Percentiles rank a stretch among this genome's conserved stretches.
Evolutionary conservation across 2,888 invertebrate genomes (phyloP).

Genomic region (Helleia helle): DNA sequence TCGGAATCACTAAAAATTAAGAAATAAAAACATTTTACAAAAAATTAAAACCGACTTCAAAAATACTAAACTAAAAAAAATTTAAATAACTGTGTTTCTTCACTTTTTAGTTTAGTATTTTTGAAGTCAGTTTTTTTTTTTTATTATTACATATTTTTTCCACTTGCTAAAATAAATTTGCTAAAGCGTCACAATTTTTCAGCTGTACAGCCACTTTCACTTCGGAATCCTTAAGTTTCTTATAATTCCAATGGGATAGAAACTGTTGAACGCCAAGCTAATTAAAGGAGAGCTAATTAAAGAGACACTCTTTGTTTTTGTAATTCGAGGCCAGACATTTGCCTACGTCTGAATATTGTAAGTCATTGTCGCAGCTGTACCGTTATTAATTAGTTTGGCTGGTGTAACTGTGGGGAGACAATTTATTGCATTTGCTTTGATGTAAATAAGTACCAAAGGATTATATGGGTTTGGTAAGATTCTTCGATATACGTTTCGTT

Average conservation of each 20-base stretch:
- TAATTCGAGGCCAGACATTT: constrained; percentile 31
- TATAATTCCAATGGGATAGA: not conserved
- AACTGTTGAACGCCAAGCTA: not conserved
- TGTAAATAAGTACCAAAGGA: constrained; percentile 1
- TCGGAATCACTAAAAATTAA: too few species aligned
- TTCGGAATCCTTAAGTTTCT: not conserved
- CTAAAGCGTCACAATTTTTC: too few species aligned
- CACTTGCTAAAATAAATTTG: too few species aligned
- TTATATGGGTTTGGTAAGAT: not conserved
- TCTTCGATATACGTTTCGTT: too few species aligned
- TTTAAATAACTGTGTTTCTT: too few species aligned
- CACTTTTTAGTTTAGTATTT: too few species aligned
- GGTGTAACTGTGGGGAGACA: not conserved
- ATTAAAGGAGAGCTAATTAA: constrained; percentile 37
- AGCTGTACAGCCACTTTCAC: too few species aligned
- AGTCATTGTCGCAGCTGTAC: constrained; percentile 3
- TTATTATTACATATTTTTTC: too few species aligned
- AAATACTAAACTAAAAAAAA: too few species aligned
- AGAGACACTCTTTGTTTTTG: constrained; percentile 45
- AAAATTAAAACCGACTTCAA: too few species aligned
- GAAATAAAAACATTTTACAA: too few species aligned
- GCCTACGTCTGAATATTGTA: constrained; percentile 1
- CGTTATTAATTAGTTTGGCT: not conserved
- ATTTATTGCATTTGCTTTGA: not conserved
- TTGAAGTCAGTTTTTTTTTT: too few species aligned